Evolutionary conservation across 2,113 vertebrate genomes (phyloP), one percentile per base, ranked within the genome.

Genomic region (Nettapus auritus): DNA sequence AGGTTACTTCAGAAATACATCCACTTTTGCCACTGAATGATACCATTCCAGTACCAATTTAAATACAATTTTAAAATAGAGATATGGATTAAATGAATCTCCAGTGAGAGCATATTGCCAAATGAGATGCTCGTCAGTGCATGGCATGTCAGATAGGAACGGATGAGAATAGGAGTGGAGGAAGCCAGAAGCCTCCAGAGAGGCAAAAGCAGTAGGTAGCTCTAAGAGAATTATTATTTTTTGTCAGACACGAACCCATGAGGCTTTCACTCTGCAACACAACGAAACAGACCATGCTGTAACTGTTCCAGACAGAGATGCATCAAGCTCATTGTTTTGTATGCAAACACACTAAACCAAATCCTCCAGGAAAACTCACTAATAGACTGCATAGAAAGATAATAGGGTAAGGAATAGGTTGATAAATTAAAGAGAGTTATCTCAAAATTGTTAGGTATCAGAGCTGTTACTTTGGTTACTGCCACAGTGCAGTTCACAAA

Each of bases 11-110:
- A 89, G 36, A 92, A 92, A 73, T n/a, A 44, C 13, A 88, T 50
- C 38, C 1, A 50, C 60, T 94, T 91, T 82, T 90, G 57, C 15
- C 76, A 46, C 10, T 53, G 40, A 90, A 69, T 84, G 38, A 44
- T 68, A 68, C 31, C 12, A 48, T 55, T 75, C 31, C 77, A 82
- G 31, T 81, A 68, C 10, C 33, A 78, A 50, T 17, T 81, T 88
- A 86, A 71, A 86, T 62, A 40, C 2, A 59, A 11, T 84, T 60
- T 95, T 53, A 92, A 96, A 95, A 90, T 40, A 90, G n/a, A 91
- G 31, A 12, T 66, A 60, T 36, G 17, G 22, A 71, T 89, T 90
- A 82, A 67, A 48, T 68, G 9, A 80, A 74, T 56, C 46, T 77
- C 46, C 20, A 52, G 56, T 42, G 38, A 44, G 60, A 78, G 38